phyloP scores from a whole-genome alignment of 2,888 invertebrate genomes.

The Xestoiulus laeticollis region DNA sequence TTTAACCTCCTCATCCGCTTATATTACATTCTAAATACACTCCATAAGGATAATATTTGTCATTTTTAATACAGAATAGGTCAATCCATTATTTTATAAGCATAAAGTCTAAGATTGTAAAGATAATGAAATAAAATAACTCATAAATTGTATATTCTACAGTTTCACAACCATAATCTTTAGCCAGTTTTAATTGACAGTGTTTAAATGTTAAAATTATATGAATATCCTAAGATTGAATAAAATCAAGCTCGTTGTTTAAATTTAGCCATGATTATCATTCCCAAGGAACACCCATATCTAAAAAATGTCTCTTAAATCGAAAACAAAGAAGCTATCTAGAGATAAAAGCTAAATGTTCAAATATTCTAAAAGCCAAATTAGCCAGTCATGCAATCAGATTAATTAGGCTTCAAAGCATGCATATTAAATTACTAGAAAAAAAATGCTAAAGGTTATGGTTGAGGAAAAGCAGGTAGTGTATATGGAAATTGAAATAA shows the following conservation, averaged over 20 bases:
- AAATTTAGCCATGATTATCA: no score
- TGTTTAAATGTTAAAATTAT: no score
- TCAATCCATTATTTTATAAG: background rate
- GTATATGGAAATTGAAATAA: slow-evolving; percentile 25
- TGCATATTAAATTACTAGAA: slow-evolving; percentile 35
- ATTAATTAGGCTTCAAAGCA: background rate
- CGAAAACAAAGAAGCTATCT: background rate
- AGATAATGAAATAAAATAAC: background rate
- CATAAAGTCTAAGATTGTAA: background rate
- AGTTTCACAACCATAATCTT: background rate
- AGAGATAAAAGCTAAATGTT: background rate
- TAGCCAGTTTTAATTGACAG: background rate
- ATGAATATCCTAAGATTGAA: no score
- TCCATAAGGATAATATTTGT: background rate
- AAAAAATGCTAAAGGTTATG: slow-evolving; percentile 1
- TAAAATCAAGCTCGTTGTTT: no score
- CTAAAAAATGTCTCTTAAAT: background rate
- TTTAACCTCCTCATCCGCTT: background rate
- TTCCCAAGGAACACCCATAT: background rate
- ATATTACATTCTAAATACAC: background rate
- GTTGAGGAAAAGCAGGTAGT: slow-evolving; percentile 25
- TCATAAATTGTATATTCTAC: background rate
- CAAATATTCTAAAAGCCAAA: background rate
- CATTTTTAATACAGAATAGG: background rate
- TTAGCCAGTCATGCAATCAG: background rate